Evolutionary conservation across 2,888 invertebrate genomes (phyloP), one percentile per base, ranked within the genome.

Genomic region (Euplexia lucipara): DNA sequence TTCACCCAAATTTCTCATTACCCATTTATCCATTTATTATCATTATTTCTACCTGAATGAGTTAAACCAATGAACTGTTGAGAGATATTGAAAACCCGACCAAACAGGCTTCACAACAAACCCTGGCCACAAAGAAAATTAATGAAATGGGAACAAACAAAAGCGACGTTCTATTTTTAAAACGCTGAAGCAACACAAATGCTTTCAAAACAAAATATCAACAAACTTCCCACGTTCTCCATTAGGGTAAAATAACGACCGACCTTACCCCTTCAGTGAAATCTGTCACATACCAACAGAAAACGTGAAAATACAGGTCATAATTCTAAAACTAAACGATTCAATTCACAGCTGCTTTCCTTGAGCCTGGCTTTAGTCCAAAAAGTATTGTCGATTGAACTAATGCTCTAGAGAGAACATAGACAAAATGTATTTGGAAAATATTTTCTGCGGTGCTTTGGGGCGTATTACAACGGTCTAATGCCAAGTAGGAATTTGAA

Each of bases 351-450:
- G 64, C 45, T 64, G 73, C 66, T 68, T 78, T 41, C 18, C 20
- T 30, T 62, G 48, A 45, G 18, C n/a, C 64, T 82, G 82, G 79
- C 81, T 69, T 57, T 54, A 42, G 53, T 75, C 81, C 83, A 82
- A 81, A 77, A 80, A 74, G 67, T 70, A 81, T 77, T 77, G 77
- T 64, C 73, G 51, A 74, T 69, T 71, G 67, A 70, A 78, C 72
- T 60, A 70, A 80, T 77, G 37, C 59, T 56, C 63, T 42, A 39
- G 62, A 65, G 66, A 32, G 35, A 44, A 45, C 16, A 22, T 42
- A 45, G 58, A 60, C 67, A 51, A 78, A 80, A 69, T 71, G 67
- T 63, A 32, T 60, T 53, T 34, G 18, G 30, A 52, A 45, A 12
- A 72, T 42, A 47, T 62, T 56, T 64, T 53, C 42, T 60, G 18